Evolutionary conservation across 2,888 invertebrate genomes (phyloP).

Genomic region (Clusia tigrina): DNA sequence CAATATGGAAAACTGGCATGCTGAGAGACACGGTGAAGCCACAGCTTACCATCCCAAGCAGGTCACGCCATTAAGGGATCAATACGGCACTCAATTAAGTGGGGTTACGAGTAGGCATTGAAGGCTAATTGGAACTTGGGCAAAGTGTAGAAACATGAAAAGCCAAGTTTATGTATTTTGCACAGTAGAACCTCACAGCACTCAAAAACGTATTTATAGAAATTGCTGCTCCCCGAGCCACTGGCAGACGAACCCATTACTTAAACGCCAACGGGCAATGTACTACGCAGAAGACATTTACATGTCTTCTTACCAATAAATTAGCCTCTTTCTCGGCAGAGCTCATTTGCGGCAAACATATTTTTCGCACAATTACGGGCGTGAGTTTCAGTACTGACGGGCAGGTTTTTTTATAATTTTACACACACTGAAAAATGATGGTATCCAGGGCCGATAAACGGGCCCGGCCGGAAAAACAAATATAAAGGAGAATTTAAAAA

Average conservation of each 20-base stretch:
- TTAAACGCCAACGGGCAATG: not conserved
- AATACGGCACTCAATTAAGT: too few relatives aligned
- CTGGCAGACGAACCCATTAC: not conserved
- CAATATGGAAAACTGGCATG: too few relatives aligned
- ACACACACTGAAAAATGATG: not conserved
- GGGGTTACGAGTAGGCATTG: too few relatives aligned
- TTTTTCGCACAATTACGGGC: conserved; percentile 4
- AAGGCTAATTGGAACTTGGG: too few relatives aligned
- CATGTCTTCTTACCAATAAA: conserved; percentile 7
- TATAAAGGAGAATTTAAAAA: too few relatives aligned
- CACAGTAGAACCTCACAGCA: too few relatives aligned
- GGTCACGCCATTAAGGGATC: too few relatives aligned
- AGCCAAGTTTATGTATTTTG: too few relatives aligned
- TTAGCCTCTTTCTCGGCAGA: conserved; percentile 11
- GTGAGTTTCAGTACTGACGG: not conserved
- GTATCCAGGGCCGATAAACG: not conserved
- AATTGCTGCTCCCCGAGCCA: not conserved
- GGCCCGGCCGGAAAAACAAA: not conserved
- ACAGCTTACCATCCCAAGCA: too few relatives aligned
- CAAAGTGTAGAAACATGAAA: too few relatives aligned
- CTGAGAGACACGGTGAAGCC: too few relatives aligned
- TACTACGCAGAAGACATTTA: conserved; percentile 10
- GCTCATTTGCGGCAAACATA: conserved; percentile 3
- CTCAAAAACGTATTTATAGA: too few relatives aligned
- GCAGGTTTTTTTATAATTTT: not conserved